These are phyloP conservation scores for Champsocephalus esox DNA, from an alignment of 2,797 vertebrate species.

Conservation along the genomic window DNA sequence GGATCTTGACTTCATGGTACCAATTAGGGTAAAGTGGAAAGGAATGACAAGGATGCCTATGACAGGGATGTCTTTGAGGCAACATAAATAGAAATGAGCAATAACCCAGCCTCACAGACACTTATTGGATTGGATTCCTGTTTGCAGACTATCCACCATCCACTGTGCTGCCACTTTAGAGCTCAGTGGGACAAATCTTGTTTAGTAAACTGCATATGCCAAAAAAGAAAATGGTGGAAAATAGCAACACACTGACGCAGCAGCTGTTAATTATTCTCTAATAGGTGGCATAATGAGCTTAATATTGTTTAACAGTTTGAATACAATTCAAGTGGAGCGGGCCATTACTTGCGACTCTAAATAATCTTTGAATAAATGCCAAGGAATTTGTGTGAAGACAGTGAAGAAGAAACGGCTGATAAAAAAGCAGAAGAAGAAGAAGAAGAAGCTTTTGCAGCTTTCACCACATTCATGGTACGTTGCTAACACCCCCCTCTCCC, in stretches of 20 bases:
- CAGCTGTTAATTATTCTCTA: conserved; percentile 53
- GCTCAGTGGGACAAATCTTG: conserved; percentile 38
- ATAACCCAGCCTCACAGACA: conserved; percentile 49
- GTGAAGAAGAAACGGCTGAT: conserved; percentile 21
- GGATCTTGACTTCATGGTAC: conserved; percentile 17
- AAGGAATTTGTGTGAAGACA: conserved; percentile 40
- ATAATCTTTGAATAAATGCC: conserved; percentile 45
- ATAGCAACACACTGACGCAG: conserved; percentile 26
- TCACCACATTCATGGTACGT: conserved; percentile 47
- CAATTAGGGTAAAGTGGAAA: conserved; percentile 8
- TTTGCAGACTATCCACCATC: conserved; percentile 38
- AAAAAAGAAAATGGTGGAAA: conserved; percentile 10
- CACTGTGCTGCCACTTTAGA: conserved; percentile 34
- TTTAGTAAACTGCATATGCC: conserved; percentile 25
- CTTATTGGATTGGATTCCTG: conserved; percentile 29
- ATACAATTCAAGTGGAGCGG: conserved; percentile 39
- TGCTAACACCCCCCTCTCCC: conserved; percentile 60
- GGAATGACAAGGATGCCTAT: conserved; percentile 1
- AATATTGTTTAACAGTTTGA: conserved; percentile 38
- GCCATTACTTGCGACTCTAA: conserved; percentile 29
- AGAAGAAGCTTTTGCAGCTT: conserved; percentile 41
- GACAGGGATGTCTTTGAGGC: conserved; percentile 35
- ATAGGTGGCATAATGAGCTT: conserved; percentile 33
- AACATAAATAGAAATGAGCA: conserved; percentile 59
- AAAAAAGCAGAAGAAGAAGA: conserved; percentile 27